phyloP scores from a whole-genome alignment of 1,140 invertebrate species.

The Centruroides sculpturatus region DNA sequence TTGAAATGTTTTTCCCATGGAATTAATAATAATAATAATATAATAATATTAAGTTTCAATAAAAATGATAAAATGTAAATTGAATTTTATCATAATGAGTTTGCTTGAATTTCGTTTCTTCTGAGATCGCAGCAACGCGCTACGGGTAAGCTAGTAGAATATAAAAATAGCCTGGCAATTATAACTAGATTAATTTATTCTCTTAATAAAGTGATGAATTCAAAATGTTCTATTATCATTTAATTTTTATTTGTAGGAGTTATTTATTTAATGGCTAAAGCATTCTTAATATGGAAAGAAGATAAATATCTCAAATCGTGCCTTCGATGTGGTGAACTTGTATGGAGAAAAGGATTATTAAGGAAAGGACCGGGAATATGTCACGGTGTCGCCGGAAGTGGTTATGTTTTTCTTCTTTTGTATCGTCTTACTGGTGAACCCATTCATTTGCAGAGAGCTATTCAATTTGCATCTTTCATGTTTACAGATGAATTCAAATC shows the following conservation, averaged over 20 bases:
- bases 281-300: conserved; percentile 57
- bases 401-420: conserved; percentile 64
- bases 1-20: too few species aligned
- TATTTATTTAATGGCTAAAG: conserved; percentile 64
- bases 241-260: conserved; percentile 35
- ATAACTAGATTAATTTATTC: too few species aligned
- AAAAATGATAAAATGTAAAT: too few species aligned
- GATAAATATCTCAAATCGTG: conserved; percentile 54
- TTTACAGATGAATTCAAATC: conserved; percentile 44
- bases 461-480: conserved; percentile 62
- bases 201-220: too few species aligned
- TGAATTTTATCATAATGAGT: too few species aligned
- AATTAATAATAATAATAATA: too few species aligned
- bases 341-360: conserved; percentile 64
- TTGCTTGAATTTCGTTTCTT: too few species aligned
- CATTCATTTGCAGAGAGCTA: conserved; percentile 54
- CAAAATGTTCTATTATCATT: too few species aligned
- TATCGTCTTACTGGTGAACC: conserved; percentile 55
- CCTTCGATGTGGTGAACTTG: conserved; percentile 49
- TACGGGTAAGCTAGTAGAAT: too few species aligned
- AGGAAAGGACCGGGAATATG: conserved; percentile 67
- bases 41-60: too few species aligned
- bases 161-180: too few species aligned
- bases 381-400: conserved; percentile 72
- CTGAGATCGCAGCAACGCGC: too few species aligned